Conservation (phyloP, 2,888 invertebrate genomes). For the Phlogophora meticulosa region DNA sequence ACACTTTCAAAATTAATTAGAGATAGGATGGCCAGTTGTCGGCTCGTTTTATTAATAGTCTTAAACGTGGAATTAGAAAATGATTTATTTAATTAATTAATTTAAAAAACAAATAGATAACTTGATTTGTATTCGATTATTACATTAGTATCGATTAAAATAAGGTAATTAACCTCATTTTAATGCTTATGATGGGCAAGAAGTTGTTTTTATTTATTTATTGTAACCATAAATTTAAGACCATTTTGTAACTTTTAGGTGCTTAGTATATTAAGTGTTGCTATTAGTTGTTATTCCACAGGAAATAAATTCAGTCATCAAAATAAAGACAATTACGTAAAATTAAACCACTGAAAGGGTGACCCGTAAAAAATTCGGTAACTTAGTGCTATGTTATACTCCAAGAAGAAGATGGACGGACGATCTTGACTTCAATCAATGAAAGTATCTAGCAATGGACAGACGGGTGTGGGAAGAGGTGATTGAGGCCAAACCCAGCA, state of each 20-base stretch:
- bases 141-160: conserved; percentile 32
- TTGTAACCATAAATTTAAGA: conserved; percentile 11
- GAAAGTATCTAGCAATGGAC: too few species aligned
- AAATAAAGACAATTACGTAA: too few species aligned
- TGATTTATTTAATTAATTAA: conserved; percentile 55
- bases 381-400: too few species aligned
- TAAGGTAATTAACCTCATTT: conserved; percentile 15
- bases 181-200: not conserved
- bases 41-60: conserved; percentile 54
- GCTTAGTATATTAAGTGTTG: not conserved
- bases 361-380: too few species aligned
- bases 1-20: conserved; percentile 58
- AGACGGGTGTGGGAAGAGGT: too few species aligned
- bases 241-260: conserved; percentile 6
- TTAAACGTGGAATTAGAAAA: conserved; percentile 47
- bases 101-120: conserved; percentile 45
- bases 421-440: too few species aligned
- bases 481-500: too few species aligned
- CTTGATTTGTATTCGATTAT: conserved; percentile 34
- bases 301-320: too few species aligned
- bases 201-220: conserved; percentile 1
- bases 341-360: too few species aligned
- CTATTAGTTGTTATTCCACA: too few species aligned
- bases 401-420: too few species aligned
- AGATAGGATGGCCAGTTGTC: conserved; percentile 55